phyloP scores from a whole-genome alignment of 1,140 invertebrate species.

The Drosophila pandora region DNA sequence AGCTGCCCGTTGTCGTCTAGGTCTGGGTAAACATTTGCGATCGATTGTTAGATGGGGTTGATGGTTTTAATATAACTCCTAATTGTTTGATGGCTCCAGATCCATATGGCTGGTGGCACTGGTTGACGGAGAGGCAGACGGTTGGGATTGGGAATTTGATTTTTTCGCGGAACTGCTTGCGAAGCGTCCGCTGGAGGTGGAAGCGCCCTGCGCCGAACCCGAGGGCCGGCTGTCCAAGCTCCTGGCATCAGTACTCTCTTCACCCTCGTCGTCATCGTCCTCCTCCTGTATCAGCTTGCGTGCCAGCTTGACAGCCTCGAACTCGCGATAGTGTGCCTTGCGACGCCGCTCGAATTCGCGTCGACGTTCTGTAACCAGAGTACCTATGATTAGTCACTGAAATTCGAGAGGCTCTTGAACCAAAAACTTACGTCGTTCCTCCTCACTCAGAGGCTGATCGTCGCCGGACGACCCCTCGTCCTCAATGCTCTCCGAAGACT shows the following conservation, averaged over 20 bases:
- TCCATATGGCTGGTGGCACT: constrained; percentile 52
- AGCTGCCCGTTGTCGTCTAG: constrained; percentile 28
- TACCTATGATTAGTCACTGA: constrained; percentile 20
- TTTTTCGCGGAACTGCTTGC: constrained; percentile 53
- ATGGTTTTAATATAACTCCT: constrained; percentile 40
- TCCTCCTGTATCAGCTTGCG: constrained; percentile 95
- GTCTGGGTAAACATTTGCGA: constrained; percentile 35
- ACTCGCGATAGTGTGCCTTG: constrained; percentile 99
- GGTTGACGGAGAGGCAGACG: constrained; percentile 45
- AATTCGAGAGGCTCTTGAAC: neutral
- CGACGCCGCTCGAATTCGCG: constrained; percentile 95
- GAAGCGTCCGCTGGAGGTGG: constrained; percentile 44
- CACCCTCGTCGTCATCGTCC: constrained; percentile 88
- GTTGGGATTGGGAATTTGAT: constrained; percentile 29
- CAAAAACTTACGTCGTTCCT: constrained; percentile 84
- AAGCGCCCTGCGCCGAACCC: constrained; percentile 41
- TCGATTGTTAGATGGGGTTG: constrained; percentile 47
- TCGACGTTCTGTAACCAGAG: constrained; percentile 86
- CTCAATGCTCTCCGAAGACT: constrained; percentile 85
- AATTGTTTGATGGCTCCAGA: constrained; percentile 55
- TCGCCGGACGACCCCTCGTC: constrained; percentile 87
- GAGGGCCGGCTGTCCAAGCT: constrained; percentile 44
- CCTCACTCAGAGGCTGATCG: constrained; percentile 87
- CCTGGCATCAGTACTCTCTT: neutral
- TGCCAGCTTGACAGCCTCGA: constrained; percentile 95